These are phyloP conservation scores for Pitangus sulphuratus DNA, from an alignment of 2,797 vertebrate genomes.

Conservation along the genomic window DNA sequence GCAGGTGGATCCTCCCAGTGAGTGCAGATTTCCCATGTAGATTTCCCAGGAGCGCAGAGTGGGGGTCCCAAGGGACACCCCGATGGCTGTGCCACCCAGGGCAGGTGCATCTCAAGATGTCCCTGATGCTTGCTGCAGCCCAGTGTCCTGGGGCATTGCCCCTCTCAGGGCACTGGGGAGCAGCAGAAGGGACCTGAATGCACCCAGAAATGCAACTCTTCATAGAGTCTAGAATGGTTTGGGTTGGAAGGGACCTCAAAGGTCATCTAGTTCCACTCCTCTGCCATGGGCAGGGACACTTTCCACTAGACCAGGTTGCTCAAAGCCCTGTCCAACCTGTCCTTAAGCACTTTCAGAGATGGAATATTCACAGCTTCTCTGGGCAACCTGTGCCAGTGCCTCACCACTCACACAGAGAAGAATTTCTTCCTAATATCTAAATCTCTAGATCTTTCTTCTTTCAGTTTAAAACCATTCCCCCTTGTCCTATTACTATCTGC, in stretches of 20 bases:
- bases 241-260: background rate
- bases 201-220: background rate
- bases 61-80: background rate
- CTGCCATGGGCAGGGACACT: background rate
- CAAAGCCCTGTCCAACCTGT: fast-evolving
- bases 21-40: background rate
- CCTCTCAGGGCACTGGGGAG: background rate
- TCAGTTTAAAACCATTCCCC: background rate
- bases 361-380: background rate
- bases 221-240: background rate
- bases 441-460: background rate
- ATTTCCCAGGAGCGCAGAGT: background rate
- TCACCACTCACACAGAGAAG: background rate
- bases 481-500: background rate
- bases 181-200: background rate
- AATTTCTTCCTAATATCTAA: background rate
- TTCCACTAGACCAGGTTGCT: background rate
- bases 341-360: background rate
- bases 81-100: fast-evolving
- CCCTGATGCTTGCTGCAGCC: fast-evolving
- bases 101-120: fast-evolving
- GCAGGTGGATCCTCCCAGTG: fast-evolving
- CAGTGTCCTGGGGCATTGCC: too few relatives aligned
- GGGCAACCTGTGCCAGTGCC: background rate
- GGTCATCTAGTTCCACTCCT: too few relatives aligned